Conservation (phyloP, 2,113 vertebrate genomes). For the Larimichthys polyactis region DNA sequence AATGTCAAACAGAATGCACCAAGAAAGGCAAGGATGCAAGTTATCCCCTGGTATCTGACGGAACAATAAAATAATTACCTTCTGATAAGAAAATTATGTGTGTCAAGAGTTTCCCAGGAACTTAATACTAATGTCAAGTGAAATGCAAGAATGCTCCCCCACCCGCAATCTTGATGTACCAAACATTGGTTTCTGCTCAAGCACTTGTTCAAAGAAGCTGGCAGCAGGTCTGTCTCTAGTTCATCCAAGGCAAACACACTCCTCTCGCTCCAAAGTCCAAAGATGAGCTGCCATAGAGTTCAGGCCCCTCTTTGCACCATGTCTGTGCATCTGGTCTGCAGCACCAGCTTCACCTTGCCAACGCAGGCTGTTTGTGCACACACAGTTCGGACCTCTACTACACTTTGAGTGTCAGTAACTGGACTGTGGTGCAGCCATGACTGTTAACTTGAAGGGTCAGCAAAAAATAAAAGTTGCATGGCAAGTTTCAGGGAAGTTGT, state of each 20-base stretch:
- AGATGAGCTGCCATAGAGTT: constrained; percentile 66
- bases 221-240: constrained; percentile 68
- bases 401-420: constrained; percentile 61
- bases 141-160: constrained; percentile 61
- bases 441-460: constrained; percentile 66
- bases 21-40: constrained; percentile 48
- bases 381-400: constrained; percentile 16
- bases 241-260: constrained; percentile 81
- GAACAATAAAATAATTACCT: constrained; percentile 64
- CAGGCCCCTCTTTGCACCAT: constrained; percentile 48
- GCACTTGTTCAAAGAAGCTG: constrained; percentile 72
- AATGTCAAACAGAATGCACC: constrained; percentile 50
- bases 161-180: constrained; percentile 63
- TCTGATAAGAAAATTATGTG: constrained; percentile 69
- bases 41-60: constrained; percentile 50
- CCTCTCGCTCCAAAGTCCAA: constrained; percentile 64
- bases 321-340: constrained; percentile 71
- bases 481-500: constrained; percentile 48
- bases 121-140: constrained; percentile 62
- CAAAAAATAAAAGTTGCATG: constrained; percentile 67
- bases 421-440: constrained; percentile 44
- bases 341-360: constrained; percentile 48
- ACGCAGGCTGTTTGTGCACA: constrained; percentile 53
- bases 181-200: constrained; percentile 50
- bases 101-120: constrained; percentile 67